Percentiles rank a stretch among this genome's conserved stretches.
Evolutionary conservation across 2,888 invertebrate genomes (phyloP).

Genomic region (Chydorus sphaericus): DNA sequence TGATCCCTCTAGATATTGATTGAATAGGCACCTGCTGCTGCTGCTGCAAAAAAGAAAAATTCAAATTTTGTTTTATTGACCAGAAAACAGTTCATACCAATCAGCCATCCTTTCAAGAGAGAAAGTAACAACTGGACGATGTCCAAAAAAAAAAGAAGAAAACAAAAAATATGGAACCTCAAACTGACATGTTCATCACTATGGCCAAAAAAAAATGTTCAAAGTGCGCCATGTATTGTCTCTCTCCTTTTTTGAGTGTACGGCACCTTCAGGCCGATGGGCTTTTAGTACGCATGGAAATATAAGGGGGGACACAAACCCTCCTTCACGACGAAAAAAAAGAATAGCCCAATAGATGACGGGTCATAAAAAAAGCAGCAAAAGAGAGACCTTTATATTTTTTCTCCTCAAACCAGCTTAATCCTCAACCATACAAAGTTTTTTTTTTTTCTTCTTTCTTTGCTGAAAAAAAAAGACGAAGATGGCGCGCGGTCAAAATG

Average conservation of each 20-base stretch:
- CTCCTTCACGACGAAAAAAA: not conserved
- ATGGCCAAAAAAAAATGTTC: not conserved
- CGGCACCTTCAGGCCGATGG: no score
- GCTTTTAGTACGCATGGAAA: constrained; percentile 4
- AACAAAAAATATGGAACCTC: not conserved
- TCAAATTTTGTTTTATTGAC: no score
- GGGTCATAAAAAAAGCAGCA: not conserved
- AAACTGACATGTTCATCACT: not conserved
- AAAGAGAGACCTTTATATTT: no score
- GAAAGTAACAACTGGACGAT: no score
- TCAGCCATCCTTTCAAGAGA: no score
- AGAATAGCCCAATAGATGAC: constrained; percentile 1
- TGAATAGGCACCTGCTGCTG: no score
- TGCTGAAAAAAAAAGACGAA: not conserved
- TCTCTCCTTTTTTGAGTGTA: no score
- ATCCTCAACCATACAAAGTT: not conserved
- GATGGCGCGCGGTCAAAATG: not conserved
- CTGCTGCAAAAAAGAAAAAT: no score
- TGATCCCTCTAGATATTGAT: no score
- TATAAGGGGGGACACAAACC: not conserved
- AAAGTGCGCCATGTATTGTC: not conserved
- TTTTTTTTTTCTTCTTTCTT: not conserved
- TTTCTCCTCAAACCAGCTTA: no score
- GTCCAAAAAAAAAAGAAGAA: not conserved
- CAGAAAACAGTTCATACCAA: no score